Base-by-base conservation (phyloP, 64 coral and sea anemone species). In the Anthopleura sola region DNA sequence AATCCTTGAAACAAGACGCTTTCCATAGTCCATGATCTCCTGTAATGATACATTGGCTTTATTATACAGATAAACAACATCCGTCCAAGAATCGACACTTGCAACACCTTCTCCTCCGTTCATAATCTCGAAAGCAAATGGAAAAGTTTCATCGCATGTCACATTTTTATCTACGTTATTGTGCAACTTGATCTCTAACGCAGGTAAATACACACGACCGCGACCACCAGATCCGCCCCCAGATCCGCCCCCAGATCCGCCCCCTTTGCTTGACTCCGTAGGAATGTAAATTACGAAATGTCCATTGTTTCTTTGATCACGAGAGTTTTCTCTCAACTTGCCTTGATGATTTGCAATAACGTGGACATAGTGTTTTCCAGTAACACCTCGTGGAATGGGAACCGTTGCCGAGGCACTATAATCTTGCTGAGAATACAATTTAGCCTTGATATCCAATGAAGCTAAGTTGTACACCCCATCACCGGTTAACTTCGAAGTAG, bases 31-130 rank as follows among this genome's bases (percentile, higher is more conserved):
- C 0, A 85, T 39, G 23, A 95, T 81, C 44, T 95, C 89, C 75
- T 83, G 81, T 56, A 69, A 82, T 10, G 49, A 77, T 6, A 57
- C 78, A 20, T 78, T 85, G 24, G 32, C 51, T 18, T 50, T 88
- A 38, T 28, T 55, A 36, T 95, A 95, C 18, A 54, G n/a, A 51
- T 88, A 95, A 88, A 95, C 81, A 0, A 57, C 89, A 86, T 95
- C 93, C 26, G 82, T 88, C 93, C 93, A 95, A 24, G 86, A 88
- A 17, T 86, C 86, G 18, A 86, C 75, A 17, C n/a, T 64, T 1
- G 86, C 89, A 55, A 84, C 62, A 32, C 57, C 90, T 55, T 76
- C 60, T 1, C 89, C 93, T 28, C 48, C 69, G 39, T 95, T 95
- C 71, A 49, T 8, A 32, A 95, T 88, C 50, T 87, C 56, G 58